Evolutionary conservation across 2,888 invertebrate genomes (phyloP).

Genomic region (Fragum fragum): DNA sequence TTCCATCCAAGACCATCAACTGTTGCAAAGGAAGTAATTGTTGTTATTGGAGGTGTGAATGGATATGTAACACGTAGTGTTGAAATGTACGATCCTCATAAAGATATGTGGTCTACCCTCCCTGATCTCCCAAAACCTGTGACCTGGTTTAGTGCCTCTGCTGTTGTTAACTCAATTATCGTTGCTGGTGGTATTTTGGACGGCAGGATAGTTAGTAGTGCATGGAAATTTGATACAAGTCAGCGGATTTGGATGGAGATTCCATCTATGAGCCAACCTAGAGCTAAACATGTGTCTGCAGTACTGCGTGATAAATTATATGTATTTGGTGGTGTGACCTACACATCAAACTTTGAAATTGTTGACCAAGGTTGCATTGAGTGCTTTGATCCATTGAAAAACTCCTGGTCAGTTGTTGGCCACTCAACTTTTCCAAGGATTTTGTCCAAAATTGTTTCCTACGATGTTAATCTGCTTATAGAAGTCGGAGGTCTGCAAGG

Average conservation of each 20-base stretch:
- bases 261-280: constrained; percentile 80
- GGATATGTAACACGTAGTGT: constrained; percentile 80
- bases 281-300: constrained; percentile 85
- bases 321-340: constrained; percentile 84
- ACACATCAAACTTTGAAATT: constrained; percentile 74
- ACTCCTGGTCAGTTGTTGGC: constrained; percentile 82
- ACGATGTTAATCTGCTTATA: constrained; percentile 79
- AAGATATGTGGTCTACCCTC: constrained; percentile 83
- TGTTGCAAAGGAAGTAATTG: constrained; percentile 85
- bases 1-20: constrained; percentile 85
- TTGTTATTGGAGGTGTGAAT: constrained; percentile 83
- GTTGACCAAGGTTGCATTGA: constrained; percentile 84
- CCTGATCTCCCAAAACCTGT: constrained; percentile 82
- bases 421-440: constrained; percentile 84
- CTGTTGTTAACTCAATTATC: constrained; percentile 82
- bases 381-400: constrained; percentile 80
- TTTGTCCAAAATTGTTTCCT: constrained; percentile 82
- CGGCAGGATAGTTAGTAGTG: constrained; percentile 79
- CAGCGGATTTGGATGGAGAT: constrained; percentile 82
- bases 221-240: constrained; percentile 84
- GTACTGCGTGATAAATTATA: constrained; percentile 81
- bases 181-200: constrained; percentile 85
- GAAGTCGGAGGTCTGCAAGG: constrained; percentile 84
- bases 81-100: constrained; percentile 85
- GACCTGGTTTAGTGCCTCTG: constrained; percentile 82